phyloP scores from a whole-genome alignment of 2,113 vertebrate species.

The Seriola dumerili region DNA sequence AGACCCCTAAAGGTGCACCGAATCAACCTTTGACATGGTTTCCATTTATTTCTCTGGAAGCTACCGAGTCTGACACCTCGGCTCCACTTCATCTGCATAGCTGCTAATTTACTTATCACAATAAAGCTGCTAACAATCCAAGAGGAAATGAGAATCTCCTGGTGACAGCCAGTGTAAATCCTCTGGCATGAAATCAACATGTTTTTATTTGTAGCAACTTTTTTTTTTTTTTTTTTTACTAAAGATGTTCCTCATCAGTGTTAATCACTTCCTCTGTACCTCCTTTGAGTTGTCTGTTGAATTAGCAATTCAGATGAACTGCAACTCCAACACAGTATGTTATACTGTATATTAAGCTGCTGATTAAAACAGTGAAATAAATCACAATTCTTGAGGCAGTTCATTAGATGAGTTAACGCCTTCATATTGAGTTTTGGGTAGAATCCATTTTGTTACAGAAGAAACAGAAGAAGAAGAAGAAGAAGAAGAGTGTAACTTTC shows the following conservation, averaged over 20 bases:
- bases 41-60: conserved; percentile 37
- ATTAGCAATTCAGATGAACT: conserved; percentile 31
- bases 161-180: conserved; percentile 47
- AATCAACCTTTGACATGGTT: conserved; percentile 48
- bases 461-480: conserved; percentile 7
- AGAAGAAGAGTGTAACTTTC: conserved; percentile 23
- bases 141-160: conserved; percentile 47
- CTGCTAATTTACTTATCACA: conserved; percentile 70
- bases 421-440: not conserved
- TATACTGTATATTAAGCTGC: not conserved
- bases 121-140: conserved; percentile 60
- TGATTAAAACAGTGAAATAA: conserved; percentile 2
- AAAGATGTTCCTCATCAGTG: conserved; percentile 4
- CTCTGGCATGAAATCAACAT: conserved; percentile 52
- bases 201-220: conserved; percentile 18
- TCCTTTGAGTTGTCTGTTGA: conserved; percentile 12
- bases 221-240: not conserved
- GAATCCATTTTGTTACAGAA: not conserved
- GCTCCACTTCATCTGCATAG: conserved; percentile 56
- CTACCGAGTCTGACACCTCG: conserved; percentile 52
- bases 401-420: conserved; percentile 6
- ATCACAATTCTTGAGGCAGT: conserved; percentile 2
- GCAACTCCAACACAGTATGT: not conserved
- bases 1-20: conserved; percentile 39
- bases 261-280: conserved; percentile 29